Percentiles rank a stretch among this genome's conserved stretches.
phyloP scores from a whole-genome alignment of 2,113 vertebrate species.

The Tachycineta bicolor region DNA sequence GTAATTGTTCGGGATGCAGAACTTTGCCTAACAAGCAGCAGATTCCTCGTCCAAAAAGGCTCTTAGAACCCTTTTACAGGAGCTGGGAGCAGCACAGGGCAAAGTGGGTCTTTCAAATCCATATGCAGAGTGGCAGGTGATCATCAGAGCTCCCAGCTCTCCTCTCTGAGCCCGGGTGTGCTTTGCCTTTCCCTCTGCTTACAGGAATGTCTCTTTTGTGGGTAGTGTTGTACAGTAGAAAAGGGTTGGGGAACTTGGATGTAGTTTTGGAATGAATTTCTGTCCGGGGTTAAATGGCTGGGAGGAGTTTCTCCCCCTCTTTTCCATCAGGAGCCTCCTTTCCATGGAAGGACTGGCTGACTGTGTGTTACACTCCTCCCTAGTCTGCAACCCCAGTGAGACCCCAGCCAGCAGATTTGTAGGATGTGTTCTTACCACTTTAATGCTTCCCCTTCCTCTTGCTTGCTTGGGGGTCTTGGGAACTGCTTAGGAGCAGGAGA shows the following conservation, averaged over 20 bases:
- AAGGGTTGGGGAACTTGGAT: neutral
- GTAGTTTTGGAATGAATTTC: neutral
- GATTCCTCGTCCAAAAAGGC: constrained; percentile 31
- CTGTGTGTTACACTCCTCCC: neutral
- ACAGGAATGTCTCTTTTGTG: neutral
- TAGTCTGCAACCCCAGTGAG: neutral
- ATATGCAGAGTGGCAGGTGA: constrained; percentile 15
- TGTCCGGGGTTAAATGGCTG: neutral
- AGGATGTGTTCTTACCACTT: neutral
- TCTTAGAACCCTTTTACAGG: neutral
- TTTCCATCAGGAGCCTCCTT: neutral
- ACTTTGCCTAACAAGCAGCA: neutral
- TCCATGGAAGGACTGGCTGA: neutral
- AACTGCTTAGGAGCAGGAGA: neutral
- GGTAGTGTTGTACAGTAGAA: neutral
- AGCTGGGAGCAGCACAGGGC: constrained; percentile 16
- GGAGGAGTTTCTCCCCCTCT: neutral
- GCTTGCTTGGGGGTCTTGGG: neutral
- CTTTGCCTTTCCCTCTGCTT: constrained; percentile 28
- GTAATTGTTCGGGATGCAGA: neutral
- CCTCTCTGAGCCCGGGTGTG: neutral
- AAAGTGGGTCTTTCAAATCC: constrained; percentile 30
- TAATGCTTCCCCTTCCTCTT: neutral
- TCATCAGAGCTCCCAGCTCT: constrained; percentile 36
- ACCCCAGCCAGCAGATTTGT: neutral